phyloP scores from a whole-genome alignment of 2,113 vertebrate species.

The Talpa occidentalis region DNA sequence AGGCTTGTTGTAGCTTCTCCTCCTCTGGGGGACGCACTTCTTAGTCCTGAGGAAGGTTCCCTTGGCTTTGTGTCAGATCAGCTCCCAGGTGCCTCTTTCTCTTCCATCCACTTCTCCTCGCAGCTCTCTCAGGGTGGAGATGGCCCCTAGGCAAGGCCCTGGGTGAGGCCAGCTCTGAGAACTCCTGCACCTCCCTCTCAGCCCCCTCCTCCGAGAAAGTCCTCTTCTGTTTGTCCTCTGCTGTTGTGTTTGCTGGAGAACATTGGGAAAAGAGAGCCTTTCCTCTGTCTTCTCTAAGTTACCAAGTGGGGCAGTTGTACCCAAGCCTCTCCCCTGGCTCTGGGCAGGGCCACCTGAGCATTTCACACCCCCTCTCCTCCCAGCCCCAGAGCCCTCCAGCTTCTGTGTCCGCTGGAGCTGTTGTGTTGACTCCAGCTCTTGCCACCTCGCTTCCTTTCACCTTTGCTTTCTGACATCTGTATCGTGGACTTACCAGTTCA shows the following conservation, averaged over 20 bases:
- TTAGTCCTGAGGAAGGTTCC: neutral
- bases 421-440: neutral
- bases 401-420: neutral
- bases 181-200: neutral
- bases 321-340: neutral
- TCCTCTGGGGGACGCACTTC: neutral
- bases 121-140: neutral
- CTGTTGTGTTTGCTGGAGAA: neutral
- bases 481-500: neutral
- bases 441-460: neutral
- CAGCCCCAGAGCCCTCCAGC: neutral
- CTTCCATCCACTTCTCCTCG: fast-evolving
- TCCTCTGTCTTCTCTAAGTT: neutral
- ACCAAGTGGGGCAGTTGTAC: neutral
- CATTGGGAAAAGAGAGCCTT: neutral
- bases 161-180: neutral
- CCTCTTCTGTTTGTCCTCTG: neutral
- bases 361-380: fast-evolving
- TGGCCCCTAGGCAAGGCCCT: neutral
- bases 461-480: neutral
- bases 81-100: neutral
- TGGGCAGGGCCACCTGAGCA: no score
- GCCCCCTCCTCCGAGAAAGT: neutral
- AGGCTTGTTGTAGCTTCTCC: neutral
- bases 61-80: neutral